A percentile compares a stretch with the other conserved stretches of the same genome.
Conservation (phyloP, 2,888 invertebrate species). For the Philhelius pedissequus region DNA sequence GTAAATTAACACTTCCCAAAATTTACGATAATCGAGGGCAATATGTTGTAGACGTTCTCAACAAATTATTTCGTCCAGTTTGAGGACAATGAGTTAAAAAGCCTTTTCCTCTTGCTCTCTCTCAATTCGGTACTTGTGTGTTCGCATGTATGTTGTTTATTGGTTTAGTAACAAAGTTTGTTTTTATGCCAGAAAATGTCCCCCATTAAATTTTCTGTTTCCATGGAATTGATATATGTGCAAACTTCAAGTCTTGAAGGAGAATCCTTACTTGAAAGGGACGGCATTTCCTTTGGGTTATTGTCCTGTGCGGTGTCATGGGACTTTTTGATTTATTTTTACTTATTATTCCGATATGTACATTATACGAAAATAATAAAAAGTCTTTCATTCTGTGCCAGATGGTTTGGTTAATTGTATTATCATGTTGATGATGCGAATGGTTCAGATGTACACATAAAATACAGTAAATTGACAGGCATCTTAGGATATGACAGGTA, state of each 20-base stretch:
- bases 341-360: not conserved
- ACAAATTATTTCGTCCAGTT: not conserved
- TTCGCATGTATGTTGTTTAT: constrained; percentile 19
- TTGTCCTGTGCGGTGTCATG: too few species aligned
- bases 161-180: not conserved
- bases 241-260: not conserved
- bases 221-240: constrained; percentile 20
- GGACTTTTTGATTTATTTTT: not conserved
- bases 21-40: not conserved
- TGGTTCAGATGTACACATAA: not conserved
- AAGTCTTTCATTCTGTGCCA: not conserved
- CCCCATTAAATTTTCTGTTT: constrained; percentile 38
- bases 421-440: not conserved
- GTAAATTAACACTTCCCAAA: not conserved
- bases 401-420: constrained; percentile 14
- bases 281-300: too few species aligned
- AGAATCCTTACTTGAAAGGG: too few species aligned
- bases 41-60: not conserved
- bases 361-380: not conserved
- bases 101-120: too few species aligned
- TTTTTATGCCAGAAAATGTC: constrained; percentile 27
- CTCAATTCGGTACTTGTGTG: not conserved
- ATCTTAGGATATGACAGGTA: constrained; percentile 1
- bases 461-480: not conserved
- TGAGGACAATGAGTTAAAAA: not conserved